Evolutionary conservation across 2,888 invertebrate genomes (phyloP).

Genomic region (Ormyrus nitidulus): DNA sequence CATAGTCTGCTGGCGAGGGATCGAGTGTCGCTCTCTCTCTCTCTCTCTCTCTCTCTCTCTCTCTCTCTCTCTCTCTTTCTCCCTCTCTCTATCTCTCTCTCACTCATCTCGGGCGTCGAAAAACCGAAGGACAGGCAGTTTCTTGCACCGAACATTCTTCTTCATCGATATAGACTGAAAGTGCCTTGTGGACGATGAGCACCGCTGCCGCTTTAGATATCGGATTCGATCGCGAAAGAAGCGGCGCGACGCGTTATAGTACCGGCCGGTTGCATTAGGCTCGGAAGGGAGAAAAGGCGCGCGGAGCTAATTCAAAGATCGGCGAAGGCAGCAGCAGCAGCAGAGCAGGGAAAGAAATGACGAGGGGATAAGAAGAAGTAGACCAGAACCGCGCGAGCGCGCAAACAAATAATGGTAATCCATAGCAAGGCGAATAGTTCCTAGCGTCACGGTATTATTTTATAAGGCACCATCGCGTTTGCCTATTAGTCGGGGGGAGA

Average conservation of each 20-base stretch:
- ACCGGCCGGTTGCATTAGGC: background rate
- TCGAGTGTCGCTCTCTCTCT: background rate
- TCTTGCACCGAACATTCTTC: constrained; percentile 51
- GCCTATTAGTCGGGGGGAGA: constrained; percentile 43
- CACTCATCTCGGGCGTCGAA: too few relatives aligned
- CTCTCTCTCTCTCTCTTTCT: too few relatives aligned
- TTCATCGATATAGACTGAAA: constrained; percentile 67
- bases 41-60: background rate
- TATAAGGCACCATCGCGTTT: constrained; percentile 71
- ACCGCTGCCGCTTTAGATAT: constrained; percentile 7
- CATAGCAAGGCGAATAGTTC: constrained; percentile 70
- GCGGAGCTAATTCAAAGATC: background rate
- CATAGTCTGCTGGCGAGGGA: constrained; percentile 77
- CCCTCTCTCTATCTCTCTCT: too few relatives aligned
- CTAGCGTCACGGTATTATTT: constrained; percentile 74
- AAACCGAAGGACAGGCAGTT: background rate
- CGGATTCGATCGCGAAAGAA: constrained; percentile 26
- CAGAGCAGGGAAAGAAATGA: background rate
- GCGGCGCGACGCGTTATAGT: background rate
- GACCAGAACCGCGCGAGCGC: background rate
- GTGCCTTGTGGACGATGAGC: constrained; percentile 65
- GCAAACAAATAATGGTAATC: constrained; percentile 54
- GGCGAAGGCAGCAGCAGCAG: background rate
- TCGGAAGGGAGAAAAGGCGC: background rate
- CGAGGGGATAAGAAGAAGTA: background rate